Conservation (phyloP, 2,113 vertebrate genomes). For the Capreolus pygargus region DNA sequence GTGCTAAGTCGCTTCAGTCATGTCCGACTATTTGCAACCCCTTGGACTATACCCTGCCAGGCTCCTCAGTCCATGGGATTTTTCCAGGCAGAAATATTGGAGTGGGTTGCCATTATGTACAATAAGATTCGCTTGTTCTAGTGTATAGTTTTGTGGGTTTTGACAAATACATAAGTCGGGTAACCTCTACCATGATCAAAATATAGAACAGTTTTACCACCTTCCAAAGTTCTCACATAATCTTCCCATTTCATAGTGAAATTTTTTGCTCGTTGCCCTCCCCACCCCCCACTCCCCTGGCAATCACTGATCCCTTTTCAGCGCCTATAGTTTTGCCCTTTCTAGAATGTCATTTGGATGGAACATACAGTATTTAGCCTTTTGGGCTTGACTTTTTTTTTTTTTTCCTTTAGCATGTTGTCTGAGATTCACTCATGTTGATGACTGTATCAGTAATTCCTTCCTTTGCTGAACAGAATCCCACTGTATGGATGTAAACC, state of each 20-base stretch:
- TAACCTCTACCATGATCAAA: background rate
- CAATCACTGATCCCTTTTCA: background rate
- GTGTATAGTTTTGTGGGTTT: background rate
- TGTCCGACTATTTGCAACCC: background rate
- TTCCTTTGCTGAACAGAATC: background rate
- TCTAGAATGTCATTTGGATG: background rate
- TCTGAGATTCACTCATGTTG: background rate
- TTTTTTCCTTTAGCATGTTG: accelerated
- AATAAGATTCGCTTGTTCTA: background rate
- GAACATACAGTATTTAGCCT: background rate
- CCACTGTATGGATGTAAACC: background rate
- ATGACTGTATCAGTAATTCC: background rate
- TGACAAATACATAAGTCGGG: background rate
- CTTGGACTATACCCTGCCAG: background rate
- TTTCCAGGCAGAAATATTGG: background rate
- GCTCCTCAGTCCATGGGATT: background rate
- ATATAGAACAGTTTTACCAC: background rate
- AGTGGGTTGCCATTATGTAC: background rate
- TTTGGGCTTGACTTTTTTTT: background rate
- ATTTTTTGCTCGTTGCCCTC: background rate
- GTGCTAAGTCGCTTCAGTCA: background rate
- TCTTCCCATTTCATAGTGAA: background rate
- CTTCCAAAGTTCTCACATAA: background rate
- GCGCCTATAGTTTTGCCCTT: background rate
- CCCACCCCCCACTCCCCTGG: background rate